Evolutionary conservation across 2,113 vertebrate genomes (phyloP).

Genomic region (Turdus rufiventris): DNA sequence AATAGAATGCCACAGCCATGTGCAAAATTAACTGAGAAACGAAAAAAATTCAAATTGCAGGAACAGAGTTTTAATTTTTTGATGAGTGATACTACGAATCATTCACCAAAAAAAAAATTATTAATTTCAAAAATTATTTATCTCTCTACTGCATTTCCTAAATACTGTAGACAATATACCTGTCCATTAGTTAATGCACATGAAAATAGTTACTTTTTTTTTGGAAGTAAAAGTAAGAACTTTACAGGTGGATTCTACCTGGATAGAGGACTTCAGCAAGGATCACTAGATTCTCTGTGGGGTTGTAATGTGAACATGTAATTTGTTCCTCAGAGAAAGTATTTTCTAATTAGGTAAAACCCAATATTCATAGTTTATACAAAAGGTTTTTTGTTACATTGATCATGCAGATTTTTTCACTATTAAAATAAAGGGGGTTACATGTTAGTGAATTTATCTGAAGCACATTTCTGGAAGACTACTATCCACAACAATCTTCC

Average conservation of each 20-base stretch:
- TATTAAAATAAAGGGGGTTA: not conserved
- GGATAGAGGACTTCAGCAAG: not conserved
- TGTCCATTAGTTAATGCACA: not conserved
- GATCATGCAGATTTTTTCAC: not conserved
- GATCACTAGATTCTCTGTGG: not conserved
- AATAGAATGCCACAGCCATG: not conserved
- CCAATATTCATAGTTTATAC: not conserved
- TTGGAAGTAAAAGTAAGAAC: not conserved
- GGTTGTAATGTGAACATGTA: not conserved
- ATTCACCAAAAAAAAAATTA: not conserved
- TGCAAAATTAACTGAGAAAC: not conserved
- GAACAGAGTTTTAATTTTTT: not conserved
- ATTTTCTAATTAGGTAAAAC: not conserved
- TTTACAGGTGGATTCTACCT: not conserved
- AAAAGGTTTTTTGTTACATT: not conserved
- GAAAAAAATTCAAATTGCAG: not conserved
- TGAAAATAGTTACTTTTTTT: not conserved
- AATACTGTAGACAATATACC: not conserved
- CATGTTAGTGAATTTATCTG: not conserved
- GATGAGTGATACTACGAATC: not conserved
- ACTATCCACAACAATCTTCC: not conserved
- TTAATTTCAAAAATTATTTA: not conserved
- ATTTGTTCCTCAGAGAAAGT: not conserved
- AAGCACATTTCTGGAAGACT: not conserved
- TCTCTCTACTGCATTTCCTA: fast-evolving